Evolutionary conservation across 2,113 vertebrate genomes (phyloP).

Genomic region (Nannobrachium achirus): DNA sequence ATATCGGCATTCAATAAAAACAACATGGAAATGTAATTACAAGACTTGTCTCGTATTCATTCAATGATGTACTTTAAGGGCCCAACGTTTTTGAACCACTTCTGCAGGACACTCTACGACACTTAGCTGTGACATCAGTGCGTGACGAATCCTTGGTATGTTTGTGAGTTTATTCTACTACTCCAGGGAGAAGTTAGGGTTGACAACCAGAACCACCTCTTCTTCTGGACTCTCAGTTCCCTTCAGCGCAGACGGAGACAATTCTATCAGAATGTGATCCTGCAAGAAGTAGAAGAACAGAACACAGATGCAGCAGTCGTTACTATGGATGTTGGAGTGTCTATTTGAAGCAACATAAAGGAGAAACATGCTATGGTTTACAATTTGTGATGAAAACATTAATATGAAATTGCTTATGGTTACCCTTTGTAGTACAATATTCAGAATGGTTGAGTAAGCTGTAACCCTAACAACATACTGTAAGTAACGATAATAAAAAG

Average conservation of each 20-base stretch:
- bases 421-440: too few species aligned
- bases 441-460: too few species aligned
- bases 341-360: too few species aligned
- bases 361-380: neutral
- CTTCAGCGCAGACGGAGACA: conserved; percentile 88
- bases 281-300: conserved; percentile 53
- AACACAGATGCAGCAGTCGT: neutral
- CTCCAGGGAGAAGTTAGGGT: conserved; percentile 95
- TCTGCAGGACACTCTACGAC: too few species aligned
- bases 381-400: too few species aligned
- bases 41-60: neutral
- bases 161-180: conserved; percentile 74
- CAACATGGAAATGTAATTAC: conserved; percentile 3
- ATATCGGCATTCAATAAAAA: conserved; percentile 14
- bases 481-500: too few species aligned
- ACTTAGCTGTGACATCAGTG: too few species aligned
- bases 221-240: conserved; percentile 76
- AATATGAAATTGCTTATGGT: too few species aligned
- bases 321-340: neutral
- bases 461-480: too few species aligned
- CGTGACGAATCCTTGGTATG: too few species aligned
- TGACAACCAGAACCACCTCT: conserved; percentile 92
- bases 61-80: too few species aligned
- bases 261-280: conserved; percentile 97
- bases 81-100: too few species aligned